These are phyloP conservation scores for Geothlypis trichas DNA, from an alignment of 2,113 vertebrate genomes.

Conservation along the genomic window DNA sequence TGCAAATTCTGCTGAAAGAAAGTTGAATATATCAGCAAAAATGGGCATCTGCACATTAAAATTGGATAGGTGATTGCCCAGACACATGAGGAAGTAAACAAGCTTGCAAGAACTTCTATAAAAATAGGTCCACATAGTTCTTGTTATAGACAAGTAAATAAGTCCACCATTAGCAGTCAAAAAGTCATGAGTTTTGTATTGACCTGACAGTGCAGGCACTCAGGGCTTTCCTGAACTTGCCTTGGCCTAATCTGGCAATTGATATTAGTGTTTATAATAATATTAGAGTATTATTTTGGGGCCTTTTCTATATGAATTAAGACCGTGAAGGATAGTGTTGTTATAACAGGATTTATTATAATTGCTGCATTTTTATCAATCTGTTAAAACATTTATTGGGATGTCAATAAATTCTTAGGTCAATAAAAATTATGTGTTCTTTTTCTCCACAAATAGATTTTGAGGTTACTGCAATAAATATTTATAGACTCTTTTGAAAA, in stretches of 20 bases:
- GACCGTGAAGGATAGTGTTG: neutral
- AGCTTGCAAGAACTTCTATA: neutral
- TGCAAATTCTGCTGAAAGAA: neutral
- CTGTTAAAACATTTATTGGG: neutral
- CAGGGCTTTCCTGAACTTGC: neutral
- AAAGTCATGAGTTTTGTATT: neutral
- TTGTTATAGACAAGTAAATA: neutral
- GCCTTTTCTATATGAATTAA: neutral
- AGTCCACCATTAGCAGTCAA: neutral
- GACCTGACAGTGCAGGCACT: neutral
- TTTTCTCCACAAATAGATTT: neutral
- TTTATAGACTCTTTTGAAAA: neutral
- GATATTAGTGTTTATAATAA: neutral
- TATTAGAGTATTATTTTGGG: neutral
- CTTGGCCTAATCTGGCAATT: neutral
- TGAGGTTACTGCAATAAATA: neutral
- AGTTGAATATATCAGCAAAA: neutral
- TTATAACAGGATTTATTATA: neutral
- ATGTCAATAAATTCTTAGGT: neutral
- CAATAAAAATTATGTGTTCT: accelerated
- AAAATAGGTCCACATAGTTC: neutral
- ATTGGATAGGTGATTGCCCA: neutral
- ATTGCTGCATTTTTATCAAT: neutral
- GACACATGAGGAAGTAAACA: neutral
- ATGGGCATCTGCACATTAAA: neutral